Percentiles rank a stretch among this genome's conserved stretches.
These are phyloP conservation scores for Passer domesticus DNA, from an alignment of 2,113 vertebrate genomes.

Conservation along the genomic window DNA sequence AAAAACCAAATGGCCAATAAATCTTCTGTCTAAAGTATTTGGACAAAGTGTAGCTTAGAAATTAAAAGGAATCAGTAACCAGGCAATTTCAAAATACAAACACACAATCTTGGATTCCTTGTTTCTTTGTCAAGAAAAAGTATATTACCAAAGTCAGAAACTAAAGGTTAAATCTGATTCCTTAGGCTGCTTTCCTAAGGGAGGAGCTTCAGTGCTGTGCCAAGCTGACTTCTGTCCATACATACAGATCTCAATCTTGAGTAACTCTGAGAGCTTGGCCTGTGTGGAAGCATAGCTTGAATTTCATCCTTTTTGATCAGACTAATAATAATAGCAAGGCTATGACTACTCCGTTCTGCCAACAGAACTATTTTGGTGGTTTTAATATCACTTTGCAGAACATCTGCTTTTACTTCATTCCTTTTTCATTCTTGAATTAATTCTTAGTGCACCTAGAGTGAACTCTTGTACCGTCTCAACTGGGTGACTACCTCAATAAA, in stretches of 20 bases:
- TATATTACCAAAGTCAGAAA: neutral
- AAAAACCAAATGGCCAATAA: neutral
- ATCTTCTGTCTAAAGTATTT: slow-evolving; percentile 10
- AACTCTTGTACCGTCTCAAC: neutral
- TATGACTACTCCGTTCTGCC: neutral
- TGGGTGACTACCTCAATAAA: neutral
- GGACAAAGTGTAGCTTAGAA: neutral
- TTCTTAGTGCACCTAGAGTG: neutral
- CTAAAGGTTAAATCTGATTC: neutral
- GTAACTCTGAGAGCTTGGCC: neutral
- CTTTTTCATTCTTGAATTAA: neutral
- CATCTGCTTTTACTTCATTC: neutral
- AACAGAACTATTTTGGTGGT: neutral
- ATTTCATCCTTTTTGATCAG: neutral
- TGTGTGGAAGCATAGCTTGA: neutral
- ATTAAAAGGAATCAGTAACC: neutral
- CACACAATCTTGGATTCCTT: neutral
- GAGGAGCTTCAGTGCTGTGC: neutral
- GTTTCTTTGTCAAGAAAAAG: neutral
- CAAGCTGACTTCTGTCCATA: neutral
- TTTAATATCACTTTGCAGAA: neutral
- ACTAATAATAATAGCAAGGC: neutral
- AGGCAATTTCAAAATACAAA: slow-evolving; percentile 43
- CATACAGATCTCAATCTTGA: neutral
- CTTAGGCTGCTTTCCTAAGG: neutral